Percentiles rank a stretch among this genome's conserved stretches.
These are phyloP conservation scores for Rotaria magnacalcarata DNA, from an alignment of 2,888 invertebrate species.

Conservation along the genomic window DNA sequence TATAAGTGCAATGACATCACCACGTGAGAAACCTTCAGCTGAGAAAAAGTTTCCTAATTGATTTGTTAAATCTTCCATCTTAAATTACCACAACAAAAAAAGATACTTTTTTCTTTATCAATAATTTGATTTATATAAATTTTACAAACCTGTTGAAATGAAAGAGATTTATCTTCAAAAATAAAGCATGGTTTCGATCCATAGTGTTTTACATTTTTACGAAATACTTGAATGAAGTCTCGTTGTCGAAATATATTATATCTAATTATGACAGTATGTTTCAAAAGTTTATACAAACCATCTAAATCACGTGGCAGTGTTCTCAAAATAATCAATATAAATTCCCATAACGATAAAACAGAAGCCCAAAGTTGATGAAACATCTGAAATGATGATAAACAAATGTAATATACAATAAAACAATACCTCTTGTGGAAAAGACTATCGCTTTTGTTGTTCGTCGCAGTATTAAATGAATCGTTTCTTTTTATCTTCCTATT, in stretches of 20 bases:
- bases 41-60: conserved; percentile 36
- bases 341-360: background rate
- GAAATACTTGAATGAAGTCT: background rate
- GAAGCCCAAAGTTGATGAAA: background rate
- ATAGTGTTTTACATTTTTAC: conserved; percentile 34
- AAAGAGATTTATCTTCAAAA: conserved; percentile 11
- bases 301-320: background rate
- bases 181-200: conserved; percentile 40
- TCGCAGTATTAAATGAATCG: too few species aligned
- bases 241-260: background rate
- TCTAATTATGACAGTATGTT: background rate
- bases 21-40: conserved; percentile 54
- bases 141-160: conserved; percentile 36
- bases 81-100: background rate
- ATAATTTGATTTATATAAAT: background rate
- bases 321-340: background rate
- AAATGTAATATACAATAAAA: background rate
- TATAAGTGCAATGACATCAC: conserved; percentile 81
- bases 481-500: too few species aligned
- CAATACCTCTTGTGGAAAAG: too few species aligned
- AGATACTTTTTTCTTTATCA: too few species aligned
- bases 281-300: background rate
- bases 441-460: background rate
- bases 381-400: background rate
- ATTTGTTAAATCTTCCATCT: conserved; percentile 42